Evolutionary conservation across 2,113 vertebrate genomes (phyloP), one percentile per base, ranked within the genome.

Genomic region (Miniopterus natalensis): DNA sequence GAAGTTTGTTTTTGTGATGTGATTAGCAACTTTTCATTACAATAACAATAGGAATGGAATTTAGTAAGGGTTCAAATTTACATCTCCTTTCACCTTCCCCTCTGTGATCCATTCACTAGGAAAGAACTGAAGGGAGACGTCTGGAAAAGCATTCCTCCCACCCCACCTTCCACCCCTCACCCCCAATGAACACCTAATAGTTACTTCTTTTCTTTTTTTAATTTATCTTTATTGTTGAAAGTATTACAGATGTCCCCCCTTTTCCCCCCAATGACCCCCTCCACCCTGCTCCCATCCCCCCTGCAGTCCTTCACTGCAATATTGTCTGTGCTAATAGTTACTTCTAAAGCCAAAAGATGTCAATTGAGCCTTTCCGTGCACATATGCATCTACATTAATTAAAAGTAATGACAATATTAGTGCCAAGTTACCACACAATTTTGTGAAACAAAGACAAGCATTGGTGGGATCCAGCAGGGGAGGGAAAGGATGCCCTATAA

Each of bases 11-110:
- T 74, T 86, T 90, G 90, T 85, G 71, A 36, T 74, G 42, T 68
- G 81, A 81, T 66, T 91, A 80, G 70, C 45, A 75, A 47, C 31
- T 66, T 93, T 49, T 77, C 23, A 57, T 84, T 94, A 63, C n/a
- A 92, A 91, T 88, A 81, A 79, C 84, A 92, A 88, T 63, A 89
- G 40, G 53, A 49, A 78, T 45, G 92, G 80, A 90, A 79, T 94
- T 92, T 42, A 31, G 23, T 61, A 83, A 17, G 23, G 40, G 53
- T 73, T 93, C n/a, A 70, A 17, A 87, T 88, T 88, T 83, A 36
- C 77, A 49, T 70, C 81, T 75, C n/a, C 74, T 88, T 95, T 89
- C 71, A 79, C 75, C 47, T 92, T 57, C 57, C 36, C 17, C 51
- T 63, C n/a, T 47, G 53, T 65, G 55, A 89, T 25, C 65, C 73